These are phyloP conservation scores for Argyrosomus japonicus DNA, from an alignment of 2,113 vertebrate species.

Conservation along the genomic window DNA sequence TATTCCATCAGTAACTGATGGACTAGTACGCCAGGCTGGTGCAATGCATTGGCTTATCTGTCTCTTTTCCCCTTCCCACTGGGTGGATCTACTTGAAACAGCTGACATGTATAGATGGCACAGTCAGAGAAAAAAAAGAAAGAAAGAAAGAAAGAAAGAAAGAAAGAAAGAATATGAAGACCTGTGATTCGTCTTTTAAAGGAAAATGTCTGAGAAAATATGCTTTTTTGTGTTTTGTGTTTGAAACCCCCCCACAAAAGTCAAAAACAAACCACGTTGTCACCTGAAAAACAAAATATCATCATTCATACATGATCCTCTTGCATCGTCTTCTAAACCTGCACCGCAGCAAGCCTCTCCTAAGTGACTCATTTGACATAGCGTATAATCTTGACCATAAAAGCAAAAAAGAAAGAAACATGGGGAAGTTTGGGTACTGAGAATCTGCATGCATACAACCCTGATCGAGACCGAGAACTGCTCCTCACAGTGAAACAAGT, in stretches of 20 bases:
- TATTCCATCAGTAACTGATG: background rate
- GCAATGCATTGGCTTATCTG: too few species aligned
- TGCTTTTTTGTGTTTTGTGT: too few species aligned
- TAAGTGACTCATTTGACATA: background rate
- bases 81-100: too few species aligned
- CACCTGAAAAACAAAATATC: background rate
- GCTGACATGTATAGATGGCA: too few species aligned
- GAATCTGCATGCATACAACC: slow-evolving; percentile 19
- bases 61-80: too few species aligned
- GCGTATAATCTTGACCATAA: background rate
- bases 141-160: too few species aligned
- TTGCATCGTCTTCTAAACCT: background rate
- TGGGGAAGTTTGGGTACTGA: slow-evolving; percentile 4
- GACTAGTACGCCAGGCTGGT: too few species aligned
- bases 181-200: too few species aligned
- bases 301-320: background rate
- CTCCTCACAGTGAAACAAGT: slow-evolving; percentile 40
- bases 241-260: too few species aligned
- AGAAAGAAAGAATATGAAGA: too few species aligned
- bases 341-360: background rate
- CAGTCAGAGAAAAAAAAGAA: too few species aligned
- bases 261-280: background rate
- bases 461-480: slow-evolving; percentile 32
- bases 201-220: too few species aligned
- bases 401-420: slow-evolving; percentile 26